phyloP scores from a whole-genome alignment of 2,797 vertebrate genomes.

The Phoeniculus purpureus region DNA sequence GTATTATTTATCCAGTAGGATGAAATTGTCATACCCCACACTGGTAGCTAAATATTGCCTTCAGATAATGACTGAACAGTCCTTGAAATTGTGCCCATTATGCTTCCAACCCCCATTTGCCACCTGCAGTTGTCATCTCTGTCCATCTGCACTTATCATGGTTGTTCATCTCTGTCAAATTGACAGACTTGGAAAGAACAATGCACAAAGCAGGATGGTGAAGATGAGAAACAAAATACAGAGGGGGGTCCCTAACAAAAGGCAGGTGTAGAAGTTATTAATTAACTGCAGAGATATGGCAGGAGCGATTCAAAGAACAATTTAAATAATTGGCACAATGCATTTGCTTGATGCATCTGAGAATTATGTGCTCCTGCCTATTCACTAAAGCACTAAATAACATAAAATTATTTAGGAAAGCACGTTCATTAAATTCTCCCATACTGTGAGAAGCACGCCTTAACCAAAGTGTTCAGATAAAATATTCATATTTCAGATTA shows the following conservation, averaged over 20 bases:
- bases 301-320: not conserved
- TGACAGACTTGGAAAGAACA: not conserved
- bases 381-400: slow-evolving; percentile 34
- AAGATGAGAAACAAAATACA: not conserved
- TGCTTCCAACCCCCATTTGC: not conserved
- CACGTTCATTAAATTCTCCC: slow-evolving; percentile 60
- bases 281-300: slow-evolving; percentile 44
- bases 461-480: slow-evolving; percentile 46
- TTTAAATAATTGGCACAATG: slow-evolving; percentile 9
- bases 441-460: slow-evolving; percentile 14
- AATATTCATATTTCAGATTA: slow-evolving; percentile 60
- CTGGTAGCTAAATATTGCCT: slow-evolving; percentile 25
- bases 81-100: slow-evolving; percentile 19
- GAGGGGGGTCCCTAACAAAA: not conserved
- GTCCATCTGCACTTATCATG: slow-evolving; percentile 18
- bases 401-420: slow-evolving; percentile 50
- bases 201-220: not conserved
- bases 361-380: not conserved
- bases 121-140: slow-evolving; percentile 18
- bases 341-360: slow-evolving; percentile 16
- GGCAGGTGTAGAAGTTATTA: slow-evolving; percentile 13
- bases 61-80: slow-evolving; percentile 31
- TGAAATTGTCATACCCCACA: not conserved
- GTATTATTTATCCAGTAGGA: not conserved
- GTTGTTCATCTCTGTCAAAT: slow-evolving; percentile 14